phyloP scores from a whole-genome alignment of 2,888 invertebrate species.

The Acleris sparsana region DNA sequence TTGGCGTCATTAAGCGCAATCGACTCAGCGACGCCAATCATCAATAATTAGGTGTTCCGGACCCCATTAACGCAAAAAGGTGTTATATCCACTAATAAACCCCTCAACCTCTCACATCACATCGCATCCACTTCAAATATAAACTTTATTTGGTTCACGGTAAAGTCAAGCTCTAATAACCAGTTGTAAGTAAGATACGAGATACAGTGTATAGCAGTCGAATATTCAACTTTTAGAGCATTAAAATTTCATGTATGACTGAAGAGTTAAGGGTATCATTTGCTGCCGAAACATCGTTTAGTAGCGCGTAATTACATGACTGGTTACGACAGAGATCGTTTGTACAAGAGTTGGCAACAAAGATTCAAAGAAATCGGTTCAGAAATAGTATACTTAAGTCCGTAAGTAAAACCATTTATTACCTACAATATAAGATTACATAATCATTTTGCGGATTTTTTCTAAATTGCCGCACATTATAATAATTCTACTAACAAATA shows the following conservation, averaged over 20 bases:
- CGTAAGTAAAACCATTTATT: too few species aligned
- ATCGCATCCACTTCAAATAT: too few species aligned
- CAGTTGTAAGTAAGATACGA: background rate
- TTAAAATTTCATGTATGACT: constrained; percentile 59
- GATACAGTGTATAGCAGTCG: too few species aligned
- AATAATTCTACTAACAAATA: too few species aligned
- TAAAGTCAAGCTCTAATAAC: background rate
- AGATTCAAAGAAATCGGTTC: background rate
- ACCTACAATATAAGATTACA: too few species aligned
- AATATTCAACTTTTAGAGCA: constrained; percentile 38
- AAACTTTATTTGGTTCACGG: too few species aligned
- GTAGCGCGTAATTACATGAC: constrained; percentile 50
- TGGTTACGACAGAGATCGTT: constrained; percentile 42
- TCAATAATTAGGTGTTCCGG: constrained; percentile 73
- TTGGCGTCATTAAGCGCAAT: constrained; percentile 77
- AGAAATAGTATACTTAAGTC: too few species aligned
- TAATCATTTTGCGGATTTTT: too few species aligned
- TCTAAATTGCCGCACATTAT: too few species aligned
- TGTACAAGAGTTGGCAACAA: constrained; percentile 35
- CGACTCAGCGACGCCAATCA: constrained; percentile 71
- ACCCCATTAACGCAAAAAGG: constrained; percentile 70
- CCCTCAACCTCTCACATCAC: too few species aligned
- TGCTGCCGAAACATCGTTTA: constrained; percentile 60
- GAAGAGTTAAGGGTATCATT: constrained; percentile 56
- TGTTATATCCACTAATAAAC: constrained; percentile 59